phyloP scores from a whole-genome alignment of 2,888 invertebrate genomes.

The Drosophila histrio region DNA sequence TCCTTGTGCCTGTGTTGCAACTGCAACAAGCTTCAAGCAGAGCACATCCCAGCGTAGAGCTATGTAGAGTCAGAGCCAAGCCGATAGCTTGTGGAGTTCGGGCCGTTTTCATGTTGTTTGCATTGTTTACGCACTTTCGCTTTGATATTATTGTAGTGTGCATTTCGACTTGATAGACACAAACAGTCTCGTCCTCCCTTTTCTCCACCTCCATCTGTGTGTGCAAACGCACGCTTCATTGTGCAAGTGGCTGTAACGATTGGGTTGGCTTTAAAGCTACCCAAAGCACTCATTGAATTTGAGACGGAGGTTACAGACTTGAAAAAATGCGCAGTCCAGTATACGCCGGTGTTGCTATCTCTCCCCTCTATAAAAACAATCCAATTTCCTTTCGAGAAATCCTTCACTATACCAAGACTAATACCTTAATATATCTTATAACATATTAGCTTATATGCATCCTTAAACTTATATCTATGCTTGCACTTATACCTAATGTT shows the following conservation, averaged over 20 bases:
- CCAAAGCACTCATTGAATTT: neutral
- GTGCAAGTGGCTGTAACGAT: neutral
- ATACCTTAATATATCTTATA: too few relatives aligned
- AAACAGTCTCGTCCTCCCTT: neutral
- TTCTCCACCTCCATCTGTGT: neutral
- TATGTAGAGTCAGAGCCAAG: neutral
- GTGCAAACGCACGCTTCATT: slow-evolving; percentile 17
- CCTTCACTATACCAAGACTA: too few relatives aligned
- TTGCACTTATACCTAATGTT: too few relatives aligned
- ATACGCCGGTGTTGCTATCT: too few relatives aligned
- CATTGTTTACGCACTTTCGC: slow-evolving; percentile 82
- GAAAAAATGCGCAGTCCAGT: too few relatives aligned
- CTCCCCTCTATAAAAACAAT: too few relatives aligned
- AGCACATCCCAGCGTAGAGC: neutral
- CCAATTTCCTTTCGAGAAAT: too few relatives aligned
- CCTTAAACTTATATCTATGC: too few relatives aligned
- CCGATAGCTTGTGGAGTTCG: slow-evolving; percentile 22
- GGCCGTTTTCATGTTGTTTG: slow-evolving; percentile 65
- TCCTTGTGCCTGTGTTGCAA: slow-evolving; percentile 26
- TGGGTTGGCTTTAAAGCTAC: slow-evolving; percentile 1
- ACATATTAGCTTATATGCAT: too few relatives aligned
- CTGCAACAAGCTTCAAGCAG: slow-evolving; percentile 27
- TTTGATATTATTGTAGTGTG: slow-evolving; percentile 79
- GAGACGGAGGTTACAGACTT: neutral
- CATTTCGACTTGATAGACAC: slow-evolving; percentile 53